These are phyloP conservation scores for Mormyrus lacerda DNA, from an alignment of 2,113 vertebrate genomes.

Conservation along the genomic window DNA sequence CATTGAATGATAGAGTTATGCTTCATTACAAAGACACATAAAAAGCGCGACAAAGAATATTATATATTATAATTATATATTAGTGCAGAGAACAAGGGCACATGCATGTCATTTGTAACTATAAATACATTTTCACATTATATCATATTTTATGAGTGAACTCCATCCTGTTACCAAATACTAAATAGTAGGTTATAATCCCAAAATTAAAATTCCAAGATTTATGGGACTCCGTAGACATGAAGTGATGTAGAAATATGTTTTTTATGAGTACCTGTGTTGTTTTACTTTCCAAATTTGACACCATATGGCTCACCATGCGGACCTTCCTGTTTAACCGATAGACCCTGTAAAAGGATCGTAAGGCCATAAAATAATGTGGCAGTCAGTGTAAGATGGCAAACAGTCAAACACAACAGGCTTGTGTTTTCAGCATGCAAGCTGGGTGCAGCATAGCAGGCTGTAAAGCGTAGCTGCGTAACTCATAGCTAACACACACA, in stretches of 20 bases:
- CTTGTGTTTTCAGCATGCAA: neutral
- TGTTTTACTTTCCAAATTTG: neutral
- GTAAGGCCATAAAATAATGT: neutral
- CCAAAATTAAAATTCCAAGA: neutral
- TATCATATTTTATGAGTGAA: neutral
- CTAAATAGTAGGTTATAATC: neutral
- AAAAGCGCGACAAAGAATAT: neutral
- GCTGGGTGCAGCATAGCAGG: neutral
- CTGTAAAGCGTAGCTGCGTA: neutral
- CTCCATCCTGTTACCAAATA: neutral
- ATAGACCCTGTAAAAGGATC: neutral
- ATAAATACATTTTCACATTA: neutral
- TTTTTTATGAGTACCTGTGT: neutral
- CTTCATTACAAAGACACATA: neutral
- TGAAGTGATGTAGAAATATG: neutral
- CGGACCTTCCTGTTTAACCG: neutral
- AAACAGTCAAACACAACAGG: neutral
- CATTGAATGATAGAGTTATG: neutral
- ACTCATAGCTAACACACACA: neutral
- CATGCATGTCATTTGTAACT: neutral
- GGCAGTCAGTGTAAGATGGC: neutral
- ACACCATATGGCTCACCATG: conserved; percentile 3
- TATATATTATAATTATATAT: neutral
- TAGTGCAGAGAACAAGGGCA: neutral
- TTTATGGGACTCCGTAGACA: neutral